Base-by-base conservation (phyloP, 2,797 vertebrate genomes). In the Sylvilagus floridanus region DNA sequence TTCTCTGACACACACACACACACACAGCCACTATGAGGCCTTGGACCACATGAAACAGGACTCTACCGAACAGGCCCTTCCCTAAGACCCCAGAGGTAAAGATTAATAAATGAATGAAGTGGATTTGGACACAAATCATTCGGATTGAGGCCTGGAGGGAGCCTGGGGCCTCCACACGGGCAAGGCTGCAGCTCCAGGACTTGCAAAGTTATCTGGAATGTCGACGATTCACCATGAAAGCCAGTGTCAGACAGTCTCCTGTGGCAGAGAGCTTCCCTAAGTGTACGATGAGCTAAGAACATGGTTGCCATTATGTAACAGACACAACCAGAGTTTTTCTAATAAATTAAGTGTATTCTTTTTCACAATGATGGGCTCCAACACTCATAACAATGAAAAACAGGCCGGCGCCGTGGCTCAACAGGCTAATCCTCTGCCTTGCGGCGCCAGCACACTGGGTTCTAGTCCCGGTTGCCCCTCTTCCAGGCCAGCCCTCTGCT, bases 351-450 rank as follows among this genome's bases (percentile, higher is more conserved):
- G 37, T 84, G 9, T 17, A 75, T 84, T 89, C 16, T 86, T 95
- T 90, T 93, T 89, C 75, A 72, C 24, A 86, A 86, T 57, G 62
- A 92, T 65, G 63, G 19, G 28, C 47, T 87, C 52, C 66, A 69
- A 91, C 37, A 50, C 73, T 93, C 72, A 60, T 22, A 90, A 95
- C 89, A 66, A 86, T 10, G 26, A 77, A 89, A 92, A 95, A 54
- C 30, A 54, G n/a, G n/a, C n/a, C n/a, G n/a, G n/a, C n/a, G n/a
- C n/a, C n/a, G n/a, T n/a, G n/a, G n/a, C n/a, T n/a, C n/a, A n/a
- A n/a, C n/a, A n/a, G n/a, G n/a, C n/a, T n/a, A n/a, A n/a, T n/a
- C n/a, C n/a, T n/a, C n/a, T n/a, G n/a, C n/a, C n/a, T n/a, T n/a
- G n/a, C n/a, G n/a, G n/a, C n/a, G n/a, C n/a, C n/a, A n/a, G n/a